Evolutionary conservation across 2,888 invertebrate species (phyloP).

Genomic region (Scaptodrosophila latifasciaeformis): DNA sequence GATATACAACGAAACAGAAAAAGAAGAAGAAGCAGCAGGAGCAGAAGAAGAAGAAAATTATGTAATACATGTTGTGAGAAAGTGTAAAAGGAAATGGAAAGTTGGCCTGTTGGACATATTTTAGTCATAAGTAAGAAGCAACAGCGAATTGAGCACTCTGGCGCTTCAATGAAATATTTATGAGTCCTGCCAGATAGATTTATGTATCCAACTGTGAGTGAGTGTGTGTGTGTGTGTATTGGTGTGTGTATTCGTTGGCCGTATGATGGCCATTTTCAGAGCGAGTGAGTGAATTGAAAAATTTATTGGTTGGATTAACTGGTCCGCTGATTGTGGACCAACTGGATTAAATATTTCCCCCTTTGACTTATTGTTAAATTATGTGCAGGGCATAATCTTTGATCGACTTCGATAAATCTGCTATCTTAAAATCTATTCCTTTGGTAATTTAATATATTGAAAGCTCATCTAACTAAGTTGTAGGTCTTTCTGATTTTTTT

Average conservation of each 20-base stretch:
- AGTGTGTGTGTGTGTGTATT: constrained; percentile 12
- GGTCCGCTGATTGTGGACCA: no score
- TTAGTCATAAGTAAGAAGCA: constrained; percentile 13
- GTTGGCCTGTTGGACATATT: constrained; percentile 33
- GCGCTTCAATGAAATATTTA: constrained; percentile 58
- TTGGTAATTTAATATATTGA: no score
- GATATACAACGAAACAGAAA: no score
- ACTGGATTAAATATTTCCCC: constrained; percentile 1
- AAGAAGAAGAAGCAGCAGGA: constrained; percentile 20
- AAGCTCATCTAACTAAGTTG: no score
- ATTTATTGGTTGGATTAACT: constrained; percentile 43
- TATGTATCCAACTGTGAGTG: constrained; percentile 35
- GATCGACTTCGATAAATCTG: no score
- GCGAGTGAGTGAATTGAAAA: constrained; percentile 36
- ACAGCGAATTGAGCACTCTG: constrained; percentile 18
- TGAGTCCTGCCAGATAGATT: constrained; percentile 49
- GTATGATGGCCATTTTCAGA: constrained; percentile 33
- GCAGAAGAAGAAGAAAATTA: constrained; percentile 53
- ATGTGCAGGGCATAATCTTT: no score
- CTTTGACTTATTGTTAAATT: no score
- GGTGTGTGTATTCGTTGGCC: constrained; percentile 41
- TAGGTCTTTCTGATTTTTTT: no score
- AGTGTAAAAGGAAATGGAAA: constrained; percentile 51
- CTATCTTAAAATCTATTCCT: no score
- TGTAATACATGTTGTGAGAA: constrained; percentile 34